These are phyloP conservation scores for Phyllopteryx taeniolatus DNA, from an alignment of 2,113 vertebrate genomes.

Conservation along the genomic window DNA sequence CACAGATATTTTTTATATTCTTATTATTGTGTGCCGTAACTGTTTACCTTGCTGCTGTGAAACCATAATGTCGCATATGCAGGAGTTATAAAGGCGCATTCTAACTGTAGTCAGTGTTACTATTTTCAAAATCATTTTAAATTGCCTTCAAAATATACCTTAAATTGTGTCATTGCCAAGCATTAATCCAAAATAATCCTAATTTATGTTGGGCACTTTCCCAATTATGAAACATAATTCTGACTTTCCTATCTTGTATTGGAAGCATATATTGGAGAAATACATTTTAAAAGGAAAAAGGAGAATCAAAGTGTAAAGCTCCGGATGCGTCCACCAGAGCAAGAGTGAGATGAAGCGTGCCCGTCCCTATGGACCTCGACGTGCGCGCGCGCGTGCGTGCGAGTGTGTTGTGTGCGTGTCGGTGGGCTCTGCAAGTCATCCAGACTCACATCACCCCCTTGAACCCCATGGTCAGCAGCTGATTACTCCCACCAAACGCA, in stretches of 20 bases:
- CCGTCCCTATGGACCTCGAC: constrained; percentile 57
- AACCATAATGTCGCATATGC: background rate
- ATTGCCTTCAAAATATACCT: background rate
- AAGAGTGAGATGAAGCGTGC: constrained; percentile 66
- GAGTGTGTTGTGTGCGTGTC: constrained; percentile 36
- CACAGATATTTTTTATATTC: background rate
- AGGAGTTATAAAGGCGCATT: background rate
- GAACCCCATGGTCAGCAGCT: constrained; percentile 73
- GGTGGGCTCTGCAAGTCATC: constrained; percentile 66
- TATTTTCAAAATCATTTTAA: background rate
- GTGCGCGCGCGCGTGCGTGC: constrained; percentile 35
- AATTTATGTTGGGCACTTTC: background rate
- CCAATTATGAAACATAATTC: background rate
- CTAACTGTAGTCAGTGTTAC: background rate
- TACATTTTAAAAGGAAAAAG: background rate
- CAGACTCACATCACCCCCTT: constrained; percentile 73
- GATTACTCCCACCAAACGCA: constrained; percentile 78
- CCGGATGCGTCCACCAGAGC: constrained; percentile 53
- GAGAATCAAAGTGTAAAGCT: background rate
- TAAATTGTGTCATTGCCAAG: background rate
- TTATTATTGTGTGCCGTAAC: background rate
- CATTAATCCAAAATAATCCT: background rate
- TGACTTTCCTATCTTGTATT: background rate
- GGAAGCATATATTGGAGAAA: background rate
- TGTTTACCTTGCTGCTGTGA: background rate